Conservation (phyloP, 2,888 invertebrate genomes). For the Rhingia campestris region DNA sequence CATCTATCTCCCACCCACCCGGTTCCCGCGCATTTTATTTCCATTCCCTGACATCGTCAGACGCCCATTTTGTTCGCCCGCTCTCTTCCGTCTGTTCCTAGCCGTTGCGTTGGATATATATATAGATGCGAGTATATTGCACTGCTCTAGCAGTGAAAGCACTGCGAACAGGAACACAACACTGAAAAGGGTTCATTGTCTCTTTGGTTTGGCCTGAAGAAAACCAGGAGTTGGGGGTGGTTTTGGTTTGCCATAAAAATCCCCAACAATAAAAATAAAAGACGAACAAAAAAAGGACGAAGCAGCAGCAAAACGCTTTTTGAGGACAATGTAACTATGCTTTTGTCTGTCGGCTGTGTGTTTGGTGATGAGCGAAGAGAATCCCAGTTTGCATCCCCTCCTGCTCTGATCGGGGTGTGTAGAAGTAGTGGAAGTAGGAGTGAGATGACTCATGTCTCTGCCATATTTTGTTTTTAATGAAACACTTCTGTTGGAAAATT, state of each 20-base stretch:
- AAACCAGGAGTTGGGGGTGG: conserved; percentile 20
- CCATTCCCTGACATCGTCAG: conserved; percentile 40
- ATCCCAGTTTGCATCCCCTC: conserved; percentile 25
- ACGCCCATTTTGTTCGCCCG: conserved; percentile 57
- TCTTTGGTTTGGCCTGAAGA: conserved; percentile 50
- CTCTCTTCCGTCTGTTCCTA: conserved; percentile 49
- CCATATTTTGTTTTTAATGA: conserved; percentile 71
- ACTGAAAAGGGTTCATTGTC: conserved; percentile 68
- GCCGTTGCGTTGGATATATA: neutral
- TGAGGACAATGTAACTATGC: conserved; percentile 69
- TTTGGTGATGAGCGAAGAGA: conserved; percentile 3
- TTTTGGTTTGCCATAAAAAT: conserved; percentile 53
- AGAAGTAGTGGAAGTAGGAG: neutral
- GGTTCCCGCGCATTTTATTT: conserved; percentile 25
- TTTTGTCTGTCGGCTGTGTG: conserved; percentile 63
- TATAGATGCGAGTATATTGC: neutral
- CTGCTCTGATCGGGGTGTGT: neutral
- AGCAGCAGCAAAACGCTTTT: conserved; percentile 66
- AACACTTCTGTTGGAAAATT: conserved; percentile 72
- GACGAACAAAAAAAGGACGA: conserved; percentile 27
- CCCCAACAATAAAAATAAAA: conserved; percentile 17
- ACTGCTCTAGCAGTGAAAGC: neutral
- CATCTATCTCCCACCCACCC: conserved; percentile 1
- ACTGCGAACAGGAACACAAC: conserved; percentile 48
- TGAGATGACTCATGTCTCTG: conserved; percentile 59